Conservation (phyloP, 2,113 vertebrate species). For the Mustelus asterias region DNA sequence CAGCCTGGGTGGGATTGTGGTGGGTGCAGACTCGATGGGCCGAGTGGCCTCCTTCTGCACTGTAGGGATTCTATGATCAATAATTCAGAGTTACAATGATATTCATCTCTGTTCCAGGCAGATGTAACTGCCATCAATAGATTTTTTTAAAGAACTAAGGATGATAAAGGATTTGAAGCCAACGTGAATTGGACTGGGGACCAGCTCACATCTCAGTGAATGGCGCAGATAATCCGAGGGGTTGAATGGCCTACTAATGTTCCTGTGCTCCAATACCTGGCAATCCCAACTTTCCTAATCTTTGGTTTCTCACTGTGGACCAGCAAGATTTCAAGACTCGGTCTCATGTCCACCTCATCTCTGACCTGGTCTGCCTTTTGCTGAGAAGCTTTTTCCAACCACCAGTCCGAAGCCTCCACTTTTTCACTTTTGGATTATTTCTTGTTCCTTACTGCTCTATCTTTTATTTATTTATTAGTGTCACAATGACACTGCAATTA, state of each 20-base stretch:
- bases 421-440: background rate
- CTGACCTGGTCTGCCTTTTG: background rate
- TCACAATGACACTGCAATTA: too few species aligned
- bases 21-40: too few species aligned
- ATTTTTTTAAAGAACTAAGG: background rate
- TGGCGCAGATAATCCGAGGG: background rate
- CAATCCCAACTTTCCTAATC: background rate
- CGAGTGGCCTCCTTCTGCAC: too few species aligned
- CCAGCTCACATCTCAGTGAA: background rate
- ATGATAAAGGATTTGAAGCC: background rate
- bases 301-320: background rate
- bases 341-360: background rate
- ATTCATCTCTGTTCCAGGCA: background rate
- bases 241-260: background rate
- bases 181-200: background rate
- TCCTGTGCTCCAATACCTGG: background rate
- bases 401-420: background rate
- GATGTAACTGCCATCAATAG: background rate
- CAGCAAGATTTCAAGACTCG: background rate
- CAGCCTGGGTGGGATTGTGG: too few species aligned
- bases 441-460: background rate
- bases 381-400: background rate
- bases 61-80: too few species aligned
- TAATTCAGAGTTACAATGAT: background rate
- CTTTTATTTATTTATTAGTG: too few species aligned